phyloP scores from a whole-genome alignment of 2,113 vertebrate genomes.

The Prionailurus viverrinus region DNA sequence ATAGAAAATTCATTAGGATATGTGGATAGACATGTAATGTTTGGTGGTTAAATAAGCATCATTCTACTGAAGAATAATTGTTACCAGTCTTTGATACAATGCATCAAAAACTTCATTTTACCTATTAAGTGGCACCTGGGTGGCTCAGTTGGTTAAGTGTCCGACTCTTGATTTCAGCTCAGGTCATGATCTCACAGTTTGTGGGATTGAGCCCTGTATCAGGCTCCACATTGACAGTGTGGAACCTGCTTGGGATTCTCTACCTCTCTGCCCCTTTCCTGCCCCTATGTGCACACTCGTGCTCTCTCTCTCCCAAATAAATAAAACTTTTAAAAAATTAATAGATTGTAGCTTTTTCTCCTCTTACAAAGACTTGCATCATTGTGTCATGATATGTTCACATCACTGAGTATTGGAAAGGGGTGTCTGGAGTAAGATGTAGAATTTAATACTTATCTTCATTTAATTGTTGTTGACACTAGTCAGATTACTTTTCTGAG shows the following conservation, averaged over 20 bases:
- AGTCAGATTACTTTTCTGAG: constrained; percentile 43
- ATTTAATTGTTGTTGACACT: constrained; percentile 35
- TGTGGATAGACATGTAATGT: constrained; percentile 12
- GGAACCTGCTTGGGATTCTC: too few species aligned
- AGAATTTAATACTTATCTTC: not conserved
- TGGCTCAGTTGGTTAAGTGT: too few species aligned
- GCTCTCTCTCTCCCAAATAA: too few species aligned
- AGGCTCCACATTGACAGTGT: too few species aligned
- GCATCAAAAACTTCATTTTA: not conserved
- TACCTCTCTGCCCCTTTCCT: too few species aligned
- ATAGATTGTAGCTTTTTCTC: not conserved
- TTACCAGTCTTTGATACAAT: not conserved
- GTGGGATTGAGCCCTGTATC: too few species aligned
- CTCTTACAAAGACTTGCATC: constrained; percentile 12
- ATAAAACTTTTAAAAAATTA: too few species aligned
- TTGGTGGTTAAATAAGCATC: constrained; percentile 13
- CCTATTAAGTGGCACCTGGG: not conserved
- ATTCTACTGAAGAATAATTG: constrained; percentile 38
- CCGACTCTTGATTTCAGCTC: too few species aligned
- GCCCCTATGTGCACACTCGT: too few species aligned
- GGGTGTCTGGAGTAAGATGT: not conserved
- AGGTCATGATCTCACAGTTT: too few species aligned
- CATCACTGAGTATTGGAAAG: not conserved
- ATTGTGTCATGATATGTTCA: constrained; percentile 2
- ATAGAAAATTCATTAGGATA: constrained; percentile 14